A percentile compares a stretch with the other conserved stretches of the same genome.
These are phyloP conservation scores for Pegea sp. DNA, from an alignment of 23 tunicate species.

Conservation along the genomic window DNA sequence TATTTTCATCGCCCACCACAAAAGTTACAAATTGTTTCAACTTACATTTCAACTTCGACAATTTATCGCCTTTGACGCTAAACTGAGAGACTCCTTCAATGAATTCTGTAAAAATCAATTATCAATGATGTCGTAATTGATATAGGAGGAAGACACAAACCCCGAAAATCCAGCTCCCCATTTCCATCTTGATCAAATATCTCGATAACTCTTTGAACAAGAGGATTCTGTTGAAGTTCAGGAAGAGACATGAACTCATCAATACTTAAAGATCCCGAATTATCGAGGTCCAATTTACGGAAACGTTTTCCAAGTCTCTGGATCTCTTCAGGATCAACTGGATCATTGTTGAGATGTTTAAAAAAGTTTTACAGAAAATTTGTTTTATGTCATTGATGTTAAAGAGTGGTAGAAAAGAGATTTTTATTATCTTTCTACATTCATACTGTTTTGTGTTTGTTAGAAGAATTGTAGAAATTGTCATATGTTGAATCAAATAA, in stretches of 20 bases:
- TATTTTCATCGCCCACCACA: not conserved
- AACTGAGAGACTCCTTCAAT: constrained; percentile 99
- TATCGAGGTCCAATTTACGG: constrained; percentile 90
- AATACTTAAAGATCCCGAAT: constrained; percentile 82
- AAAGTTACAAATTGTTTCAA: constrained; percentile 1
- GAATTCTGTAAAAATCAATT: constrained; percentile 24
- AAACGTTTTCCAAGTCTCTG: constrained; percentile 89
- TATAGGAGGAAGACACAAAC: not conserved
- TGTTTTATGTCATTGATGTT: too few relatives aligned
- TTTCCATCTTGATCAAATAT: constrained; percentile 99
- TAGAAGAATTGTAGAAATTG: too few relatives aligned
- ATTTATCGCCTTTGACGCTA: constrained; percentile 90
- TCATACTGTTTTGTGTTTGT: not conserved
- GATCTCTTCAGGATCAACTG: constrained; percentile 91
- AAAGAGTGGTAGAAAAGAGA: too few relatives aligned
- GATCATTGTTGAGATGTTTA: not conserved
- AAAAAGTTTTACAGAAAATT: not conserved
- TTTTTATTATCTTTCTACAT: not conserved
- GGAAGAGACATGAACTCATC: constrained; percentile 97
- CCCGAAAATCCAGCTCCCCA: constrained; percentile 93
- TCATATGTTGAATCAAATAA: not conserved
- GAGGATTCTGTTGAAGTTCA: constrained; percentile 90
- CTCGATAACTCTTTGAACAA: constrained; percentile 93
- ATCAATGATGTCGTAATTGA: not conserved
- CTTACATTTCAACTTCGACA: constrained; percentile 77